phyloP scores from a whole-genome alignment of 1,140 invertebrate species.

The Bombus cullumanus region DNA sequence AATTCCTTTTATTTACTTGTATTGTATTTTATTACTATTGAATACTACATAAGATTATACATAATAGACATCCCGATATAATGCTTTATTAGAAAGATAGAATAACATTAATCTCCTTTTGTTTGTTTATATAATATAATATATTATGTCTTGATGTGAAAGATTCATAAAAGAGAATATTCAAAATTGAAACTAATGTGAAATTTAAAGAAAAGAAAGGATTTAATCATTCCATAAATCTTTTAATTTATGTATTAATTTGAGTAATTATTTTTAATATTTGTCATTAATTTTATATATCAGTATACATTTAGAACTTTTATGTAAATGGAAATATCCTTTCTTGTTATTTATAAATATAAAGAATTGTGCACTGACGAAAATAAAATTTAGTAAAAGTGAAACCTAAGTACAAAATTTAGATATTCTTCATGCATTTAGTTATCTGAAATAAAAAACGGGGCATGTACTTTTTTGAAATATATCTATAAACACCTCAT shows the following conservation, averaged over 20 bases:
- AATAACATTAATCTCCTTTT: not conserved
- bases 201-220: not conserved
- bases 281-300: not conserved
- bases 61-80: not conserved
- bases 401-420: not conserved
- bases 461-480: not conserved
- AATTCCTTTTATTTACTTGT: slow-evolving; percentile 40
- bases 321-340: no score
- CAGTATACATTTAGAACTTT: not conserved
- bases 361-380: not conserved
- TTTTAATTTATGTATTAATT: slow-evolving; percentile 2
- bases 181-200: not conserved
- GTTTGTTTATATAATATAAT: not conserved
- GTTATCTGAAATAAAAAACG: not conserved
- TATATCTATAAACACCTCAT: not conserved
- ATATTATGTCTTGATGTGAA: not conserved
- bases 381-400: slow-evolving; percentile 27
- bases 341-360: not conserved
- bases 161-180: not conserved
- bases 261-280: not conserved
- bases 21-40: not conserved
- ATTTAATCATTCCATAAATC: not conserved
- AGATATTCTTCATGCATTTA: not conserved
- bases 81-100: not conserved
- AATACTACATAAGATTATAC: not conserved